These are phyloP conservation scores for Drosophila fungiperda DNA, from an alignment of 2,888 invertebrate species.

Conservation along the genomic window DNA sequence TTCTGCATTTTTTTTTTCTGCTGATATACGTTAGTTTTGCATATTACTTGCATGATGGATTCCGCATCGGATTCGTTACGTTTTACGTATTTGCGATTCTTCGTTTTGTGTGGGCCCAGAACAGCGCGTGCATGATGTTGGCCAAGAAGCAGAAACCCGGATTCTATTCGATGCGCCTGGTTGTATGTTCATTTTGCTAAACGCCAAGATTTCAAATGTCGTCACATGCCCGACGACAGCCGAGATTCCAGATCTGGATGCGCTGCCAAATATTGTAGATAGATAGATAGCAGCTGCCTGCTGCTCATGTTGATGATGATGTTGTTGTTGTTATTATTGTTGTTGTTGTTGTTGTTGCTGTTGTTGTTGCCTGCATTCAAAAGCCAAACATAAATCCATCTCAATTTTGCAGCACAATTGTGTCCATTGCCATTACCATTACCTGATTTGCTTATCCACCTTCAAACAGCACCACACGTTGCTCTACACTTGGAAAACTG, in stretches of 20 bases:
- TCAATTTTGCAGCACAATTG: slow-evolving; percentile 49
- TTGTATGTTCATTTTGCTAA: slow-evolving; percentile 16
- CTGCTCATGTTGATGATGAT: neutral
- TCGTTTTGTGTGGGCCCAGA: slow-evolving; percentile 69
- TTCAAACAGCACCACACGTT: neutral
- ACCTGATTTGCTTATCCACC: slow-evolving; percentile 48
- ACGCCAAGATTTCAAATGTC: slow-evolving; percentile 49
- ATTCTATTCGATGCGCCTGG: neutral
- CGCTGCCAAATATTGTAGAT: slow-evolving; percentile 34
- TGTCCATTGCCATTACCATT: slow-evolving; percentile 63
- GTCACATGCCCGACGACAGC: slow-evolving; percentile 46
- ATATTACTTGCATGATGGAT: slow-evolving; percentile 77
- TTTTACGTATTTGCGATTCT: slow-evolving; percentile 41
- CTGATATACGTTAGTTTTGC: slow-evolving; percentile 63
- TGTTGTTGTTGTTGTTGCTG: neutral
- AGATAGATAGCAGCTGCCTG: slow-evolving; percentile 15
- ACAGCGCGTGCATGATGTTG: slow-evolving; percentile 20
- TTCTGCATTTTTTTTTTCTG: slow-evolving; percentile 7
- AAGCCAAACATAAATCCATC: slow-evolving; percentile 60
- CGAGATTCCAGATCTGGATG: slow-evolving; percentile 29
- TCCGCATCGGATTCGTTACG: slow-evolving; percentile 56
- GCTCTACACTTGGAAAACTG: neutral
- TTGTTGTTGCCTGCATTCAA: slow-evolving; percentile 3
- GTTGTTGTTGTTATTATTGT: slow-evolving; percentile 1
- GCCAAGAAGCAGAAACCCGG: slow-evolving; percentile 7